Evolutionary conservation across 2,888 invertebrate genomes (phyloP).

Genomic region (Phragmatobia fuliginosa): DNA sequence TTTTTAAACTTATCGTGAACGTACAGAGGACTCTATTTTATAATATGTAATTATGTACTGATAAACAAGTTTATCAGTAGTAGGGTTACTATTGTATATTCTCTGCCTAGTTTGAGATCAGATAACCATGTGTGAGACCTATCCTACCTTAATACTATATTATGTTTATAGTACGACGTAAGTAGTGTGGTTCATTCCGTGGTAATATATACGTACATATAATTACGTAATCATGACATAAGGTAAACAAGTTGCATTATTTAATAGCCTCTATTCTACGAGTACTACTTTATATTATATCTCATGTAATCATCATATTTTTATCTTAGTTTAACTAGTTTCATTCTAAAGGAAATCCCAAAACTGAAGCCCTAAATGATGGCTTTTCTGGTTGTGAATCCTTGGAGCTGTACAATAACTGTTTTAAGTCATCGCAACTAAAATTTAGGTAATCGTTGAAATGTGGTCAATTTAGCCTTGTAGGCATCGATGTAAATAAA

Average conservation of each 20-base stretch:
- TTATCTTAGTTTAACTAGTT: no score
- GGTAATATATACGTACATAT: background rate
- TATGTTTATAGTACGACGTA: background rate
- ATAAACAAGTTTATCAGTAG: no score
- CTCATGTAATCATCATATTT: no score
- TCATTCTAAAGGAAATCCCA: no score
- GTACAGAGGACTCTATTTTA: no score
- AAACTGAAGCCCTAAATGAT: background rate
- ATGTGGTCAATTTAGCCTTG: background rate
- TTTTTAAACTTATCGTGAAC: no score
- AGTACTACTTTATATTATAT: no score
- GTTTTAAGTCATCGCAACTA: background rate
- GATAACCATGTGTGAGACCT: no score
- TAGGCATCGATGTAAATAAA: constrained; percentile 2
- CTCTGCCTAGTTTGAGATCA: no score
- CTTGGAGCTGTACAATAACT: background rate
- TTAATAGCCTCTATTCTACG: background rate
- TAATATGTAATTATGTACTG: no score
- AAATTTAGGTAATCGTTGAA: background rate
- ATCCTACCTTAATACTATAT: background rate
- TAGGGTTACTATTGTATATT: background rate
- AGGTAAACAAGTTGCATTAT: background rate
- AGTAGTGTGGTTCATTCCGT: background rate
- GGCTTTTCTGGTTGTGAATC: background rate
- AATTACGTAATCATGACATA: background rate